A percentile compares a stretch with the other conserved stretches of the same genome.
These are phyloP conservation scores for Torymus auratus DNA, from an alignment of 2,888 invertebrate genomes.

Conservation along the genomic window DNA sequence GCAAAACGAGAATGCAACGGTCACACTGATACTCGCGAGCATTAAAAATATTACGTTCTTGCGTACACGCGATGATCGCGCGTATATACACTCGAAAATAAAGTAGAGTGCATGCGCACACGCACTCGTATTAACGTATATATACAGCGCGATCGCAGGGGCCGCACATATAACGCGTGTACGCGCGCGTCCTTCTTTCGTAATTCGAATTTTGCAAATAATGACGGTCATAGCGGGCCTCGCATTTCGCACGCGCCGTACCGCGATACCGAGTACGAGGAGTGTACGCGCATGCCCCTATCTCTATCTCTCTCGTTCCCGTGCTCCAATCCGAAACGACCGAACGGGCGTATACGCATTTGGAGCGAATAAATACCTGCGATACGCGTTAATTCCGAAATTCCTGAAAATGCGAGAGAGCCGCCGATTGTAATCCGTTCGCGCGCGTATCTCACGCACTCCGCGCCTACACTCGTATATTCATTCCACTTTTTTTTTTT, in stretches of 20 bases:
- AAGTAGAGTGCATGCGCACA: no score
- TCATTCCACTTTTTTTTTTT: no score
- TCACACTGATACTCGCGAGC: no score
- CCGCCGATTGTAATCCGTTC: slow-evolving; percentile 34
- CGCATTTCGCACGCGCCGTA: neutral
- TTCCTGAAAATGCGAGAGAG: slow-evolving; percentile 49
- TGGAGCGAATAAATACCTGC: slow-evolving; percentile 54
- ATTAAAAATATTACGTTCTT: no score
- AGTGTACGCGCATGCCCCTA: no score
- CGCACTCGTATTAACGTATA: no score
- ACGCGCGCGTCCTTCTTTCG: neutral
- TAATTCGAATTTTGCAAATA: slow-evolving; percentile 17
- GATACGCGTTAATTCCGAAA: slow-evolving; percentile 60
- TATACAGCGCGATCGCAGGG: no score
- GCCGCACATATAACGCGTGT: neutral
- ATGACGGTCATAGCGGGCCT: neutral
- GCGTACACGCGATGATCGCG: no score
- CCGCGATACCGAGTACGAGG: no score
- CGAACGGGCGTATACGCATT: neutral
- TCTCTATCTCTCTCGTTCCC: no score
- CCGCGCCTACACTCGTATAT: neutral
- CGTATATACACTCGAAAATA: no score
- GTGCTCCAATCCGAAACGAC: neutral
- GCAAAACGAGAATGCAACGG: no score
- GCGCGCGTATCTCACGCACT: neutral